These are phyloP conservation scores for Oscheius sp. DNA, from an alignment of 2,888 invertebrate species.

Conservation along the genomic window DNA sequence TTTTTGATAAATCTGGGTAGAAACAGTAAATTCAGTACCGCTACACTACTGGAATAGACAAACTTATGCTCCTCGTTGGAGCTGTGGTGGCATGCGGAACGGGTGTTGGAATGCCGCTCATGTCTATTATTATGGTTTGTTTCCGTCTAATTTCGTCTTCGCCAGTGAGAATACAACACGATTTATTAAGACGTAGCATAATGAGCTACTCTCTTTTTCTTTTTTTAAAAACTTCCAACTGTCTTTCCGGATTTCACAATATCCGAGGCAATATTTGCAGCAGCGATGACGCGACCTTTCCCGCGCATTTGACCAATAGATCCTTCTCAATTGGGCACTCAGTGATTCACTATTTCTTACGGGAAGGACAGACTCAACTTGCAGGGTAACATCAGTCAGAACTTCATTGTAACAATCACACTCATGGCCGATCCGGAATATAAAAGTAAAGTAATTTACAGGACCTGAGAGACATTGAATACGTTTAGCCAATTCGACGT, in stretches of 20 bases:
- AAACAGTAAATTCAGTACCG: slow-evolving; percentile 48
- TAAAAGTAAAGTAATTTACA: not conserved
- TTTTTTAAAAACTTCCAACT: not conserved
- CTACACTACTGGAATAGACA: slow-evolving; percentile 58
- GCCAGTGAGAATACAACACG: not conserved
- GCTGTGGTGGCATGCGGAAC: slow-evolving; percentile 59
- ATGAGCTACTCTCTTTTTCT: not conserved
- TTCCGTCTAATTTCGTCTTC: not conserved
- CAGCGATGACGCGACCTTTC: not conserved
- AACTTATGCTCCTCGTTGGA: slow-evolving; percentile 59
- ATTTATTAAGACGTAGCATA: not conserved
- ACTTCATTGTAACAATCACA: slow-evolving; percentile 44
- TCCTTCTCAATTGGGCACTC: not conserved
- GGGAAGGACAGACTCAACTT: not conserved
- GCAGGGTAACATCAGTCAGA: slow-evolving; percentile 59
- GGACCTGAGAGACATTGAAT: not conserved
- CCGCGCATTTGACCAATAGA: not conserved
- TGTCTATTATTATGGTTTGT: slow-evolving; percentile 66
- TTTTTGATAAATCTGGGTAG: not conserved
- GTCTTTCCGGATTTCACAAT: not conserved
- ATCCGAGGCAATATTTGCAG: not conserved
- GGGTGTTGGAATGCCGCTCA: slow-evolving; percentile 63
- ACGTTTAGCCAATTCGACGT: not conserved
- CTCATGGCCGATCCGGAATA: not conserved
- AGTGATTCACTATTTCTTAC: too few relatives aligned